phyloP scores from a whole-genome alignment of 2,888 invertebrate species.

The Enoplolaimus lenunculus region DNA sequence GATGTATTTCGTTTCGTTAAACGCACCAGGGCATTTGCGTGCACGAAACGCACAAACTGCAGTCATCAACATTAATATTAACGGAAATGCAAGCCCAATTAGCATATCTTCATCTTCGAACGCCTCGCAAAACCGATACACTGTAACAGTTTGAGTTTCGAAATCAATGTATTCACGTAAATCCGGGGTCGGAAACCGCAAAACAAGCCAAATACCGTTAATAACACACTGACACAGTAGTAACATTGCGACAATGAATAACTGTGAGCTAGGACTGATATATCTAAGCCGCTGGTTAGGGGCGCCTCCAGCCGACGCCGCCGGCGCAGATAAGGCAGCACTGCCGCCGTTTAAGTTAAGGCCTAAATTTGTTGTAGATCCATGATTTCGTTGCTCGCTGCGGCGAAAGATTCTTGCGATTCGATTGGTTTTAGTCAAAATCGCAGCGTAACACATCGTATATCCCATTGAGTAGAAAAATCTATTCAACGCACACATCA shows the following conservation, averaged over 20 bases:
- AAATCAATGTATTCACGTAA: slow-evolving; percentile 16
- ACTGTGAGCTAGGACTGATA: slow-evolving; percentile 58
- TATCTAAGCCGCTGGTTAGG: slow-evolving; percentile 56
- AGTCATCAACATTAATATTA: slow-evolving; percentile 57
- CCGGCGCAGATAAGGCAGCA: background rate
- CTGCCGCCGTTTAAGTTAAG: background rate
- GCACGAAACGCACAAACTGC: slow-evolving; percentile 58
- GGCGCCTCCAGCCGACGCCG: slow-evolving; percentile 41
- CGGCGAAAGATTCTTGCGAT: slow-evolving; percentile 54
- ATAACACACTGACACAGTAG: slow-evolving; percentile 28
- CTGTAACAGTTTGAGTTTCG: slow-evolving; percentile 46
- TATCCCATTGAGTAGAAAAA: slow-evolving; percentile 56
- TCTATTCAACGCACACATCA: slow-evolving; percentile 51
- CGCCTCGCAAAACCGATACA: slow-evolving; percentile 52
- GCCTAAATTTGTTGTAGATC: background rate
- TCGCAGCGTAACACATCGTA: slow-evolving; percentile 56
- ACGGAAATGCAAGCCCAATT: slow-evolving; percentile 55
- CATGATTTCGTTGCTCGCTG: background rate
- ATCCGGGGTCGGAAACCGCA: slow-evolving; percentile 49
- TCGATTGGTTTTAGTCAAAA: slow-evolving; percentile 57
- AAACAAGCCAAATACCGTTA: slow-evolving; percentile 50
- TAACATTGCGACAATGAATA: slow-evolving; percentile 41
- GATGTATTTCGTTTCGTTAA: slow-evolving; percentile 63
- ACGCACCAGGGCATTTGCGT: slow-evolving; percentile 60
- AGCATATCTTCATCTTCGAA: slow-evolving; percentile 56